Conservation (phyloP, 2,888 invertebrate genomes). For the Papilio gigon region DNA sequence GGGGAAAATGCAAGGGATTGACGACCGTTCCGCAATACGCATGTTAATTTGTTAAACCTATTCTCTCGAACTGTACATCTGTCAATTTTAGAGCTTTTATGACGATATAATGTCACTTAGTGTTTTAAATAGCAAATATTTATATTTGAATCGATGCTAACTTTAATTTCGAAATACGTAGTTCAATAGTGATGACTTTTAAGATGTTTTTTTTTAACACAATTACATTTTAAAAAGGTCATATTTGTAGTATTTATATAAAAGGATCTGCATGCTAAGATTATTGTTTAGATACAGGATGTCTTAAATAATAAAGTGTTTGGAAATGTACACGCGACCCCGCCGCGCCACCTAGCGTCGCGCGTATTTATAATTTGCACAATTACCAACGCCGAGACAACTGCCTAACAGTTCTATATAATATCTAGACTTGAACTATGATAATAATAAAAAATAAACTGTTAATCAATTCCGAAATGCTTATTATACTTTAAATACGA, state of each 20-base stretch:
- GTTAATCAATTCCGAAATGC: too few species aligned
- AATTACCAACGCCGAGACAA: slow-evolving; percentile 46
- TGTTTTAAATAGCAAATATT: too few species aligned
- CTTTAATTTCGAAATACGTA: too few species aligned
- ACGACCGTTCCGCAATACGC: not conserved
- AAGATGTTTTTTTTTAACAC: too few species aligned
- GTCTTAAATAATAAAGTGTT: slow-evolving; percentile 40
- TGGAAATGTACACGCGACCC: slow-evolving; percentile 40
- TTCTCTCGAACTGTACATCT: not conserved
- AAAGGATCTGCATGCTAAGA: not conserved
- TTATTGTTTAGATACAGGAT: slow-evolving; percentile 17
- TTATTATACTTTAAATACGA: too few species aligned
- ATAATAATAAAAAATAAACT: not conserved
- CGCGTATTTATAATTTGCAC: slow-evolving; percentile 35
- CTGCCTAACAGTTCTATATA: slow-evolving; percentile 47
- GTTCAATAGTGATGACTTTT: too few species aligned
- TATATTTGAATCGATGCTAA: too few species aligned
- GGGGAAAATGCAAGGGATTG: slow-evolving; percentile 19
- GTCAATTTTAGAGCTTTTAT: not conserved
- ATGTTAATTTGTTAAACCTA: not conserved
- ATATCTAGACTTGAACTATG: slow-evolving; percentile 43
- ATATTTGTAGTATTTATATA: not conserved
- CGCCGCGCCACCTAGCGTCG: slow-evolving; percentile 45
- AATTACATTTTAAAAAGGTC: too few species aligned
- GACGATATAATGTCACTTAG: too few species aligned